These are phyloP conservation scores for Podargus strigoides DNA, from an alignment of 2,797 vertebrate species.

Conservation along the genomic window DNA sequence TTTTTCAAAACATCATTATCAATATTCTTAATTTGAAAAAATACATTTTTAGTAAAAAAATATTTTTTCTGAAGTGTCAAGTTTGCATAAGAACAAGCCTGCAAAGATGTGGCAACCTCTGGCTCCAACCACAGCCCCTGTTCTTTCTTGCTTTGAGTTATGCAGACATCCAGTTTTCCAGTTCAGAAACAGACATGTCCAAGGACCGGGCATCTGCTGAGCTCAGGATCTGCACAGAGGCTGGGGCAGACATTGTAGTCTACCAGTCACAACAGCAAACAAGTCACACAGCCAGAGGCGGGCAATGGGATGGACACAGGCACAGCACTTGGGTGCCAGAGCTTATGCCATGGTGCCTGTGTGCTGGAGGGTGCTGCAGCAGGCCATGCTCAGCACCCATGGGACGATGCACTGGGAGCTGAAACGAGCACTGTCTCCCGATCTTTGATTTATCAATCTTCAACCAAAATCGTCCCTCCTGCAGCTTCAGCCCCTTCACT, in stretches of 20 bases:
- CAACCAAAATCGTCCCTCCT: neutral
- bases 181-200: neutral
- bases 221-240: neutral
- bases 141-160: neutral
- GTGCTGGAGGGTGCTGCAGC: rapidly evolving
- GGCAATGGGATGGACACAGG: neutral
- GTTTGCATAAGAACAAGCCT: neutral
- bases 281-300: rapidly evolving
- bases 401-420: neutral
- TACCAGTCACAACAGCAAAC: rapidly evolving
- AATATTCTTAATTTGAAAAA: neutral
- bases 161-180: neutral
- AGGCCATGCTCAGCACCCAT: too few relatives aligned
- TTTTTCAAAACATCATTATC: neutral
- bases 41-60: neutral
- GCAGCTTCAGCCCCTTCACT: neutral
- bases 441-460: neutral
- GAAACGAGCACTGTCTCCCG: neutral
- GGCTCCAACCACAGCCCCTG: neutral
- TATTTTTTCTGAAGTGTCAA: neutral
- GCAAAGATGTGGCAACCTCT: neutral
- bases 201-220: rapidly evolving
- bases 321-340: neutral
- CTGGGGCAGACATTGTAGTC: neutral
- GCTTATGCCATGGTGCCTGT: neutral